Percentiles rank a stretch among this genome's conserved stretches.
Conservation (phyloP, 1,140 invertebrate species). For the Tenebrio molitor region DNA sequence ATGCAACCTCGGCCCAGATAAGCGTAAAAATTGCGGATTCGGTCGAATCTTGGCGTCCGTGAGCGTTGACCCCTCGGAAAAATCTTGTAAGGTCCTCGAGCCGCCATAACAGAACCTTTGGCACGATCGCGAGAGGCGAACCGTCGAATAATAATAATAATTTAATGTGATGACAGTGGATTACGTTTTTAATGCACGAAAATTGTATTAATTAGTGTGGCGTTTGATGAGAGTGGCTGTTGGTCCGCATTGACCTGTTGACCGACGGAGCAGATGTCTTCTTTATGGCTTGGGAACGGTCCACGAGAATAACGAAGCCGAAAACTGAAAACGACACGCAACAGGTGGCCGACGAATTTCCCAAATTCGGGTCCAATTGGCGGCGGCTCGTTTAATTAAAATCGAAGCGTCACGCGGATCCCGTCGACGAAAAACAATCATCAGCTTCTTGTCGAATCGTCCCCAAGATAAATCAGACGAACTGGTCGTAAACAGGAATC, state of each 20-base stretch:
- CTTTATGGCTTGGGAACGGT: constrained; percentile 31
- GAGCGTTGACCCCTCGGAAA: no score
- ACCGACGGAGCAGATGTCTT: constrained; percentile 33
- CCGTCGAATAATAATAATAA: constrained; percentile 29
- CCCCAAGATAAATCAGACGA: not conserved
- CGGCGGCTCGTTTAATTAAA: constrained; percentile 11
- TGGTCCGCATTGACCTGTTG: constrained; percentile 34
- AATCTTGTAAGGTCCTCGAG: no score
- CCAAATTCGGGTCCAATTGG: not conserved
- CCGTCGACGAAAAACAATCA: not conserved
- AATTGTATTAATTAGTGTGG: constrained; percentile 37
- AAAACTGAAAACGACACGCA: constrained; percentile 23
- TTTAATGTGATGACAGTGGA: constrained; percentile 37
- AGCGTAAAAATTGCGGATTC: no score
- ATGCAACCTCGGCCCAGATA: no score
- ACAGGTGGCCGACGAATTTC: constrained; percentile 17
- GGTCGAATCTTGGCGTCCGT: no score
- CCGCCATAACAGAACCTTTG: no score
- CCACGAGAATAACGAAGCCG: constrained; percentile 3
- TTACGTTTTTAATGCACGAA: constrained; percentile 40
- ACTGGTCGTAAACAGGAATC: constrained; percentile 1
- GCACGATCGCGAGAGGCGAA: constrained; percentile 7
- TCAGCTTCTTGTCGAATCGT: not conserved
- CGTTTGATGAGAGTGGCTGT: constrained; percentile 22
- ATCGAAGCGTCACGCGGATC: constrained; percentile 6